phyloP scores from a whole-genome alignment of 2,113 vertebrate species.

The Mormyrus lacerda region DNA sequence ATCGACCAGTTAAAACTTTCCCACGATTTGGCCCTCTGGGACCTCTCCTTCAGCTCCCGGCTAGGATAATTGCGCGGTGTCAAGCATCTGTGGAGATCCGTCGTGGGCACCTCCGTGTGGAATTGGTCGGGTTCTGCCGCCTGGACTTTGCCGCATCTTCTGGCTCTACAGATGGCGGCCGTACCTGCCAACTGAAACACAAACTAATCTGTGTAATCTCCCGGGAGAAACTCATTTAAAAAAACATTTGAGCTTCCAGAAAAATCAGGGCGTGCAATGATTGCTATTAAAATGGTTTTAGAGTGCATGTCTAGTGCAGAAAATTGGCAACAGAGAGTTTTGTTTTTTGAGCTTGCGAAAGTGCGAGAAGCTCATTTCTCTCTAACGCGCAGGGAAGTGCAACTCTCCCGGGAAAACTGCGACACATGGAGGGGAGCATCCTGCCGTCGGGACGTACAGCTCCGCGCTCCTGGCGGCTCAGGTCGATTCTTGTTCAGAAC shows the following conservation, averaged over 20 bases:
- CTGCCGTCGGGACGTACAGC: neutral
- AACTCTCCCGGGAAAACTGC: neutral
- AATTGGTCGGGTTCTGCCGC: neutral
- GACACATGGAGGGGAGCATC: neutral
- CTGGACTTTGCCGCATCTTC: neutral
- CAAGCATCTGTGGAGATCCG: neutral
- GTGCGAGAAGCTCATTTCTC: neutral
- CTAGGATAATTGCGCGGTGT: neutral
- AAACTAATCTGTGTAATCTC: neutral
- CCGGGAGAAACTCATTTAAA: neutral
- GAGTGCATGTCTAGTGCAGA: neutral
- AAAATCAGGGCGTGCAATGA: neutral
- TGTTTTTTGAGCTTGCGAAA: neutral
- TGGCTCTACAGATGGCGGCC: neutral
- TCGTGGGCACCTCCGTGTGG: neutral
- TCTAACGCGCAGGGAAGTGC: neutral
- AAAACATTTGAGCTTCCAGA: neutral
- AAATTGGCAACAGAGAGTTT: neutral
- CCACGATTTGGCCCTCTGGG: neutral
- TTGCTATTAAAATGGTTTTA: neutral
- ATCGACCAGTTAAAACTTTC: neutral
- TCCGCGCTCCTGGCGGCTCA: neutral
- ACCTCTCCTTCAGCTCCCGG: neutral
- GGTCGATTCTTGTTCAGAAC: neutral
- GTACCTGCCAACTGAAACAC: neutral